A percentile compares a stretch with the other conserved stretches of the same genome.
phyloP scores from a whole-genome alignment of 2,113 vertebrate species.

The Athene cunicularia region DNA sequence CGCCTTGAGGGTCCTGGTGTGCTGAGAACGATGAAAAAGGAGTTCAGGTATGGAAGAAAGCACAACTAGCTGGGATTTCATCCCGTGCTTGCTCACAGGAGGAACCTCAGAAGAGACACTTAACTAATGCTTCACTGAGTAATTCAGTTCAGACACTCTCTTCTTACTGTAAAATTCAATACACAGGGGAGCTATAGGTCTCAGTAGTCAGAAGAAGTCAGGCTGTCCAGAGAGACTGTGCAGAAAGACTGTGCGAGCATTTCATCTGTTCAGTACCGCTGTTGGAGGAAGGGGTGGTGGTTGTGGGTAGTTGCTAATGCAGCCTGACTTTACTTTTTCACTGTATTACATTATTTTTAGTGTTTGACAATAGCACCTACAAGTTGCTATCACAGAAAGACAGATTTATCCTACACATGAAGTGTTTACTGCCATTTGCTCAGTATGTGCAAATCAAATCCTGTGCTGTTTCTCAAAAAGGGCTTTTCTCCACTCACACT shows the following conservation, averaged over 20 bases:
- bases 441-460: background rate
- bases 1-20: conserved; percentile 88
- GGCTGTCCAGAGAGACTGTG: background rate
- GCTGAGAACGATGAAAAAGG: conserved; percentile 73
- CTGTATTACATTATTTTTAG: conserved; percentile 20
- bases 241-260: background rate
- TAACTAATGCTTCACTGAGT: background rate
- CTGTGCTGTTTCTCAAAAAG: background rate
- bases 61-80: background rate
- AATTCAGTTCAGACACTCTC: conserved; percentile 1
- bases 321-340: conserved; percentile 3
- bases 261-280: background rate
- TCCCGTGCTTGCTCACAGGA: background rate
- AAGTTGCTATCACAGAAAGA: background rate
- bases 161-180: background rate
- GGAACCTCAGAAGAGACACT: background rate
- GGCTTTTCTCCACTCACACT: background rate
- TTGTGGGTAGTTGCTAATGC: background rate
- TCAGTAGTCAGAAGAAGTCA: background rate
- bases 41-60: conserved; percentile 80
- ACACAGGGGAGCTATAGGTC: background rate
- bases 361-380: conserved; percentile 5
- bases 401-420: background rate
- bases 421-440: background rate
- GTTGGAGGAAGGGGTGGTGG: background rate